Evolutionary conservation across 92 coral and sea anemone genomes (phyloP).

Genomic region (Pocillopora meandrina): DNA sequence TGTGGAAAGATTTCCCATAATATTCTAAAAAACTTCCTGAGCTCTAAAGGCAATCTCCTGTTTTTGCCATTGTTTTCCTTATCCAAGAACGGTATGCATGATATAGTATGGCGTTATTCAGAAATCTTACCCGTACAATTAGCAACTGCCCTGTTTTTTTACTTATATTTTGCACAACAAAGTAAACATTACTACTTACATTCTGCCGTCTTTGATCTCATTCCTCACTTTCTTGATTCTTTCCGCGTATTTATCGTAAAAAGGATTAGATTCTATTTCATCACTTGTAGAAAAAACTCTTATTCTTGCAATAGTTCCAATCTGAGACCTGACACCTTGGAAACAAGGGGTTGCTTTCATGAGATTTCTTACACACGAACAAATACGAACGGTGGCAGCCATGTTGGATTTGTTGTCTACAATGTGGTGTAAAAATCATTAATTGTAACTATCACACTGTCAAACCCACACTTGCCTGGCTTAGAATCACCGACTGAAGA

Average conservation of each 20-base stretch:
- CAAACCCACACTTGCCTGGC: too few species aligned
- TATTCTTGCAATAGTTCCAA: neutral
- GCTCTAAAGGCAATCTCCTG: too few species aligned
- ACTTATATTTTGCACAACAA: neutral
- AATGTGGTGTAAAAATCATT: too few species aligned
- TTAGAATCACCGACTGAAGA: too few species aligned
- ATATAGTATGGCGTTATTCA: too few species aligned
- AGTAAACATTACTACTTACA: slow-evolving; percentile 21
- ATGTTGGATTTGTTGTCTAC: neutral
- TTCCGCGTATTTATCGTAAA: slow-evolving; percentile 76
- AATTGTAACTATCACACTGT: too few species aligned
- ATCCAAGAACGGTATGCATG: too few species aligned
- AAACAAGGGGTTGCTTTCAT: neutral
- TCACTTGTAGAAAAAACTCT: slow-evolving; percentile 31
- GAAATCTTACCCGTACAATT: too few species aligned
- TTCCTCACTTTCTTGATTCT: slow-evolving; percentile 63
- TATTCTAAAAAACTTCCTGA: too few species aligned
- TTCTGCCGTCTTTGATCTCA: slow-evolving; percentile 41
- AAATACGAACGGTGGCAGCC: slow-evolving; percentile 25
- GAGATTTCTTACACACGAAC: slow-evolving; percentile 11
- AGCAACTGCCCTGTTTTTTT: neutral
- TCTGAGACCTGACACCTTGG: neutral
- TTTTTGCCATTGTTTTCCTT: too few species aligned
- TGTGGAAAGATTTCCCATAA: too few species aligned
- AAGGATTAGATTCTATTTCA: slow-evolving; percentile 68